phyloP scores from a whole-genome alignment of 2,113 vertebrate genomes.

The Chunga burmeisteri region DNA sequence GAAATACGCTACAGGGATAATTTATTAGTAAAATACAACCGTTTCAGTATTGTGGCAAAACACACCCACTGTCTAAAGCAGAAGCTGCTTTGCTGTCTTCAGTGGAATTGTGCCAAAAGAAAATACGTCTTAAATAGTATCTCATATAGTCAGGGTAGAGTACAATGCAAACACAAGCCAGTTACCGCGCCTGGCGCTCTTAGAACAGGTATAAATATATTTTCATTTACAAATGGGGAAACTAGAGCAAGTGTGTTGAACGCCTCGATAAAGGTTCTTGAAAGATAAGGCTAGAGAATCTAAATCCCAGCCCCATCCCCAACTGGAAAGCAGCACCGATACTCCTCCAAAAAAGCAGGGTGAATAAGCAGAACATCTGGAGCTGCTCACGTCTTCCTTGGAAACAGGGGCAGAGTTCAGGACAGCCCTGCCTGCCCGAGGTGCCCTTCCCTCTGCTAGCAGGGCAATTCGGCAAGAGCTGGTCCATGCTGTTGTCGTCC shows the following conservation, averaged over 20 bases:
- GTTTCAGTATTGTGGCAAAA: background rate
- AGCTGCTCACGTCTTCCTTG: background rate
- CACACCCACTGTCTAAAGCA: background rate
- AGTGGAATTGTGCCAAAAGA: background rate
- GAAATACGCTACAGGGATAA: background rate
- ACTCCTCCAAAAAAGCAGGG: background rate
- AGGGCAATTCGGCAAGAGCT: background rate
- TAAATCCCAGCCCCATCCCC: background rate
- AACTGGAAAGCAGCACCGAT: background rate
- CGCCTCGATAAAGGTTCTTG: background rate
- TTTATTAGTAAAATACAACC: constrained; percentile 3
- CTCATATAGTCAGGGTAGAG: background rate
- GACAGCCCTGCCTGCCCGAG: background rate
- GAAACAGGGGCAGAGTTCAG: background rate
- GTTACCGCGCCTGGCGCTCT: background rate
- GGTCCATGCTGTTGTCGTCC: background rate
- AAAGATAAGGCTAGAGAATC: background rate
- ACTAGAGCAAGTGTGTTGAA: background rate
- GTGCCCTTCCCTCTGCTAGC: background rate
- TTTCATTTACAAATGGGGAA: background rate
- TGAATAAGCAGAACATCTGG: background rate
- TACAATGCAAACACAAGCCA: background rate
- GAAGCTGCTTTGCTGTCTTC: background rate
- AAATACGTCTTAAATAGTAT: background rate
- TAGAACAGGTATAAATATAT: background rate